Base-by-base conservation (phyloP, 2,113 vertebrate species). In the Lampris megalopsis region DNA sequence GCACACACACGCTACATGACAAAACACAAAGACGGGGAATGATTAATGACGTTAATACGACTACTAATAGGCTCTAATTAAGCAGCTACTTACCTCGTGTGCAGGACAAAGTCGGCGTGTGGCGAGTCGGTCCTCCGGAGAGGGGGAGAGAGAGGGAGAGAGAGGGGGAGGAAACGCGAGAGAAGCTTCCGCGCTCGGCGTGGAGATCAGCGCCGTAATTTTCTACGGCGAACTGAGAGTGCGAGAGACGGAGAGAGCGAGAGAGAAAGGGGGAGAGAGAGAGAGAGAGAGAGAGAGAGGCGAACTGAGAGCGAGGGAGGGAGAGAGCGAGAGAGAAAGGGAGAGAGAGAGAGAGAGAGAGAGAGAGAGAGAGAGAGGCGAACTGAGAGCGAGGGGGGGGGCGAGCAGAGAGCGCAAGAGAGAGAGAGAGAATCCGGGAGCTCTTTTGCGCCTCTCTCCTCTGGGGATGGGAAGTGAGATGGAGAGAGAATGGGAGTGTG, bases 371-470 rank as follows among this genome's bases (percentile, higher is more conserved):
- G 60, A 43, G 40, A 62, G 60, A 43, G 60, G 24, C 8, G 57
- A 2, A 50, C 8, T 24, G 24, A 24, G 11, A 3, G 10, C 50
- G 36, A 13, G 53, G 67, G 10, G 9, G 41, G 6, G 36, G 72
- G 63, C 62, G 63, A 76, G 3, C 24, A 50, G 24, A 11, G 62
- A 65, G 59, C 74, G 37, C 54, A 13, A 59, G n/a, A 63, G 65
- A 68, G 67, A 66, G 77, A 80, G 84, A 80, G 84, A 49, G 68
- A 73, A 36, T 36, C 24, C 8, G 65, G 0, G 6, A 47, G 85
- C 79, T 88, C 80, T 65, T 74, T 85, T 65, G 87, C 86, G 84
- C 91, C 86, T 83, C 89, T 85, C 86, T 89, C 71, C 86, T 88
- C 85, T 74, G 80, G 83, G 86, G 80, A 88, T 79, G 83, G 80